phyloP scores from a whole-genome alignment of 30 jellyfish, hydroid and myxozoan genomes.

The Pseudorhiza aurosa region DNA sequence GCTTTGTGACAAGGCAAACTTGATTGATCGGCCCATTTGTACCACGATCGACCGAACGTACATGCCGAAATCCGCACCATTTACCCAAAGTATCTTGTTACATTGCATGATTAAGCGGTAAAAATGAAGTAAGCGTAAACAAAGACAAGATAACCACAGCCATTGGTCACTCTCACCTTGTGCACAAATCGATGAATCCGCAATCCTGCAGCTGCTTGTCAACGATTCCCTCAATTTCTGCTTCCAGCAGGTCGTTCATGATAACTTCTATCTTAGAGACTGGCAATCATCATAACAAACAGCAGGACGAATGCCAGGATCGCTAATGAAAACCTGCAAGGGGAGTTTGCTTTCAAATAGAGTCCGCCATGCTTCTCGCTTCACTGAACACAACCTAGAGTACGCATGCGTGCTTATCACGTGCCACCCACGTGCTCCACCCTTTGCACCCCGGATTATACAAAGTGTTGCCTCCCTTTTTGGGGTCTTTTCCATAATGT shows the following conservation, averaged over 20 bases:
- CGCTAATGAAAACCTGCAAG: too few species aligned
- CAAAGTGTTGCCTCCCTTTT: too few species aligned
- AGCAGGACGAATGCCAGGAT: background rate
- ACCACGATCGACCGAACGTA: too few species aligned
- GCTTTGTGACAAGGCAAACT: too few species aligned
- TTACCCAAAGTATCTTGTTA: too few species aligned
- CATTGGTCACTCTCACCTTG: conserved; percentile 35
- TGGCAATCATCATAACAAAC: background rate
- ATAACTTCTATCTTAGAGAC: background rate
- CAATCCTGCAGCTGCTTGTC: conserved; percentile 75
- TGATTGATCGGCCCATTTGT: too few species aligned
- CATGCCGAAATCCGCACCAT: too few species aligned
- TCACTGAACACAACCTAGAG: background rate
- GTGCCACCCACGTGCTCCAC: background rate
- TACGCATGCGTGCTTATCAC: conserved; percentile 1
- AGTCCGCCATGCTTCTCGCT: conserved; percentile 48
- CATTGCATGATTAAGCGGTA: too few species aligned
- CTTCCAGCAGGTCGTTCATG: conserved; percentile 50
- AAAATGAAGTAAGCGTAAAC: background rate
- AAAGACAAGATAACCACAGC: background rate
- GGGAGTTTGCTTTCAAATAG: too few species aligned
- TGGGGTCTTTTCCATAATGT: too few species aligned
- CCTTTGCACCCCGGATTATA: too few species aligned
- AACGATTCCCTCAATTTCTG: conserved; percentile 70
- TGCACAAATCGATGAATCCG: conserved; percentile 78